Evolutionary conservation across 2,888 invertebrate species (phyloP).

Genomic region (Spatulosminthurus flaviceps): DNA sequence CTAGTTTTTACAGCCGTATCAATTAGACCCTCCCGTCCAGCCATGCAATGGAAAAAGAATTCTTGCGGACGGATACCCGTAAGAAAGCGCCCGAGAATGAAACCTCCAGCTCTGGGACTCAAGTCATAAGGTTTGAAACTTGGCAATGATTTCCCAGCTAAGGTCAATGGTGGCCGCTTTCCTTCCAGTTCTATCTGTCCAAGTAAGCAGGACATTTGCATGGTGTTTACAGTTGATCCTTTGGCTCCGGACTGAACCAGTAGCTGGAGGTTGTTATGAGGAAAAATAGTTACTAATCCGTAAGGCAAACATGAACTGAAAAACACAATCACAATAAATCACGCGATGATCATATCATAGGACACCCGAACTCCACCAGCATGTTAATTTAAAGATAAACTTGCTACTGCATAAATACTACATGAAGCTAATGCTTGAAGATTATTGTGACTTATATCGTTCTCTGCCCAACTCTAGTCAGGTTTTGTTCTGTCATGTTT

Average conservation of each 20-base stretch:
- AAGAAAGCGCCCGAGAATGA: slow-evolving; percentile 95
- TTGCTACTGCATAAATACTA: too few species aligned
- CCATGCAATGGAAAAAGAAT: slow-evolving; percentile 99
- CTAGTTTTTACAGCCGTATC: slow-evolving; percentile 99
- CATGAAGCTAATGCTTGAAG: too few species aligned
- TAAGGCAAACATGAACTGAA: slow-evolving; percentile 79
- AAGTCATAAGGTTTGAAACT: slow-evolving; percentile 89
- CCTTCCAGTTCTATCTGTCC: slow-evolving; percentile 99
- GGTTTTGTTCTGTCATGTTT: too few species aligned
- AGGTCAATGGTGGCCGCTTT: slow-evolving; percentile 92
- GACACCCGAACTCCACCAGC: too few species aligned
- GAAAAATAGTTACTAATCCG: slow-evolving; percentile 88
- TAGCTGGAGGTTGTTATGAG: slow-evolving; percentile 94
- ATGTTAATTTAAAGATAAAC: too few species aligned
- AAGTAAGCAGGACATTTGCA: slow-evolving; percentile 97
- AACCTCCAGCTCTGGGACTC: slow-evolving; percentile 92
- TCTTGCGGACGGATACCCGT: slow-evolving; percentile 99
- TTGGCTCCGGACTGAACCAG: slow-evolving; percentile 99
- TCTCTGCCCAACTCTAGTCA: too few species aligned
- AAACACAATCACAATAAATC: slow-evolving; percentile 40
- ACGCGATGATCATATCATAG: too few species aligned
- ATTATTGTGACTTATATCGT: too few species aligned
- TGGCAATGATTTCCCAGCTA: slow-evolving; percentile 90
- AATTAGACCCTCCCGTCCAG: slow-evolving; percentile 97
- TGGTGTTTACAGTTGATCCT: slow-evolving; percentile 96